Evolutionary conservation across 2,888 invertebrate genomes (phyloP), one percentile per base, ranked within the genome.

Genomic region (Chrysina gloriosa): DNA sequence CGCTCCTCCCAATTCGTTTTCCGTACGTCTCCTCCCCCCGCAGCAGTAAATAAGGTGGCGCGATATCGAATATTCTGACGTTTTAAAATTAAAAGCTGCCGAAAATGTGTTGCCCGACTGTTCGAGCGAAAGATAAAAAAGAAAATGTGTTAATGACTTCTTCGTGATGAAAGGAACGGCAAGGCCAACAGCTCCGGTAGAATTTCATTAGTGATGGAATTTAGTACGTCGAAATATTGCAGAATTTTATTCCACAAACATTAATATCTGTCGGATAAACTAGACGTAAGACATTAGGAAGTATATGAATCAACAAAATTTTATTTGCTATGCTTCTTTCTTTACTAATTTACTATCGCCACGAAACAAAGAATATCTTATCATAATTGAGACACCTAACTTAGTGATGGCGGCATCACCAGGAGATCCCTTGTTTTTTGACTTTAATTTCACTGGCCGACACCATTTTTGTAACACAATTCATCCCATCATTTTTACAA

Each of bases 11-110:
- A 52, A 52, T 45, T 21, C 21, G 45, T 45, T 45, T 21, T 7
- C 7, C 21, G n/a, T n/a, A n/a, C n/a, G n/a, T n/a, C 45, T 16
- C 9, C 19, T 6, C 45, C 45, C 39, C 4, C 39, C n/a, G n/a
- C 3, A 14, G 16, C 21, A 19, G 45, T 45, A 45, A 45, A 45
- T 45, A 21, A 9, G n/a, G 19, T 21, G 6, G 45, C 21, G 27
- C 52, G 14, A n/a, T 52, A 52, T 52, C 52, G 52, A 52, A 52
- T 31, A 52, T 52, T 52, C 52, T 31, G 9, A 50, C 48, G 48
- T 19, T 52, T 39, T 52, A 52, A 52, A 52, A 52, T 52, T 52
- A 31, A 31, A 52, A 29, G 52, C 29, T 29, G 31, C 52, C 31
- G 52, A 19, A 16, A 52, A 19, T 52, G 31, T 52, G 21, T 21